Base-by-base conservation (phyloP, 2,888 invertebrate species). In the Volucella zonaria region DNA sequence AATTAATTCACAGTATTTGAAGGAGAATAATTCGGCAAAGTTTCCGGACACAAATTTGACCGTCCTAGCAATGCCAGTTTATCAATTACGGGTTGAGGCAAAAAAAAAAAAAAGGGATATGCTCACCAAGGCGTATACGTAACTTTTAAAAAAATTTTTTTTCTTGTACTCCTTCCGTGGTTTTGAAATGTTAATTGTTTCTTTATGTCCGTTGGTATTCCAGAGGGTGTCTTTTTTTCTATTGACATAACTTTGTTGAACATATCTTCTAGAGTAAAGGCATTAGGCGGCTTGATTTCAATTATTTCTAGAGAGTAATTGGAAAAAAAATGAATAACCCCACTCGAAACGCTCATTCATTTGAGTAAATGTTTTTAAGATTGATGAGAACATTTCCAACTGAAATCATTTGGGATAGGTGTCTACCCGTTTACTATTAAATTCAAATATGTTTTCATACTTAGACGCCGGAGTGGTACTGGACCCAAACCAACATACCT, bases 1-100 rank as follows among this genome's bases (percentile, higher is more conserved):
- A 78, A 70, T 78, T 78, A 70, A 70, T 78, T 64, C 62, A 31
- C 31, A 71, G 11, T 15, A 49, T 78, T 78, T 78, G 42, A 64
- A 70, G 51, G 14, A 40, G n/a, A 23, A 78, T 45, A 62, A 78
- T 52, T 52, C 10, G 31, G 45, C 47, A 14, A 56, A 54, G 62
- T n/a, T 74, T 78, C 31, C 23, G 70, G 59, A 10, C 52, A 38
- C 68, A 56, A 51, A 61, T 61, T 66, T 70, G 68, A 70, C 31
- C 42, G 15, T 43, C 47, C 47, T 47, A 42, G 45, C 52, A 49
- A 9, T 45, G 59, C 47, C 11, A 40, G 42, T 59, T 18, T 61
- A 68, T 52, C 59, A 68, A 68, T 66, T 75, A 76, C 59, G 67
- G 43, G 56, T 43, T 51, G n/a, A 12, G 12, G 18, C 18, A 23